Base-by-base conservation (phyloP, 2,888 invertebrate species). In the Cheiracanthium punctorium region DNA sequence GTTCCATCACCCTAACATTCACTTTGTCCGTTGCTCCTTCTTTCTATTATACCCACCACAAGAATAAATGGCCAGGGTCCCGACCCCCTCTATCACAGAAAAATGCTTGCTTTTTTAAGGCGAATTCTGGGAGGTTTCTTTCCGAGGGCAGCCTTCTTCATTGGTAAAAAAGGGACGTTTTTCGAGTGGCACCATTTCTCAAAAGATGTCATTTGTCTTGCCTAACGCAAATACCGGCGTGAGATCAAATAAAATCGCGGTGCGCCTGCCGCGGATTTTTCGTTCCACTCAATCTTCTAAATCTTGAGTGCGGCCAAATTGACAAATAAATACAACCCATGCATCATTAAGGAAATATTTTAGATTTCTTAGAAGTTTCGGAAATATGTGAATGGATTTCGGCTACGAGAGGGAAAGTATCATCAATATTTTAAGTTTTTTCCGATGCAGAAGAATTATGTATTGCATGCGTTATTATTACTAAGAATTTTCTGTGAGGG, bases 191-290 rank as follows among this genome's bases (percentile, higher is more conserved):
- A 73, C 67, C 43, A 73, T 80, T 72, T 80, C 70, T 80, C 80
- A 80, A 80, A 73, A 72, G 65, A 73, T 80, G 73, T 73, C 80
- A 80, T 80, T 80, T 80, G 73, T 80, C 80, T 80, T 80, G 48
- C 43, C 64, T 32, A 70, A 43, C 69, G 30, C 70, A 79, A 79
- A 70, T 52, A 79, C 52, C 64, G 52, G 70, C 67, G 24, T 33
- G 48, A 43, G 65, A 72, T 33, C 65, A 43, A 72, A 73, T 79
- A 64, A 80, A 80, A 72, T 41, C 33, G 64, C 67, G 30, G 32
- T 32, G 69, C 58, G 20, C 58, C 58, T 58, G 58, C 24, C 24
- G 4, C 2, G 58, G 58, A 58, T 58, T 58, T 58, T 58, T 58
- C 20, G 24, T 58, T 58, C 24, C 24, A 58, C 58, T 58, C 58